Percentiles rank a stretch among this genome's conserved stretches.
Evolutionary conservation across 1,140 invertebrate species (phyloP).

Genomic region (Galendromus occidentalis): DNA sequence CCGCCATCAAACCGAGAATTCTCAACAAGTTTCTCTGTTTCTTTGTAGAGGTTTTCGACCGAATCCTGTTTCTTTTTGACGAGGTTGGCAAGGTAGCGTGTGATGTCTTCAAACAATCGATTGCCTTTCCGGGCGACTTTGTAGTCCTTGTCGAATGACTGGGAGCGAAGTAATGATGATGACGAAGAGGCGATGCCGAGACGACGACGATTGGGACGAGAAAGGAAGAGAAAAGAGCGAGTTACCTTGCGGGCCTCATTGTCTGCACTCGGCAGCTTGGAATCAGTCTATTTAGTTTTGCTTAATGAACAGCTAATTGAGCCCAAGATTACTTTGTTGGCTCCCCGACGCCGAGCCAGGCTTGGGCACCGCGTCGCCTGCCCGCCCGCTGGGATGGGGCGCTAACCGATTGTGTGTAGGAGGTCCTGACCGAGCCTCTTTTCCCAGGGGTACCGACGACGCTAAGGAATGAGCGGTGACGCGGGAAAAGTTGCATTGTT

Average conservation of each 20-base stretch:
- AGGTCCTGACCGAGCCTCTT: too few relatives aligned
- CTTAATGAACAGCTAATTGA: too few relatives aligned
- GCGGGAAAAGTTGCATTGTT: too few relatives aligned
- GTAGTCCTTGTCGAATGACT: conserved; percentile 5
- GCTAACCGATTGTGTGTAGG: background rate
- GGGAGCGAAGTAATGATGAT: background rate
- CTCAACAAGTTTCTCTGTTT: conserved; percentile 1
- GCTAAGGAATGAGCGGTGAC: too few relatives aligned
- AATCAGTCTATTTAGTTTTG: too few relatives aligned
- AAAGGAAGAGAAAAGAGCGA: background rate
- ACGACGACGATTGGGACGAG: background rate
- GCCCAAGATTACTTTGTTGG: background rate
- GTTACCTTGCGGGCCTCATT: too few relatives aligned
- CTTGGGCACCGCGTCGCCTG: conserved; percentile 1
- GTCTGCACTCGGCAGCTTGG: too few relatives aligned
- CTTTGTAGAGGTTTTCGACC: background rate
- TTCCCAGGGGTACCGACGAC: too few relatives aligned
- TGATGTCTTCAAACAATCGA: background rate
- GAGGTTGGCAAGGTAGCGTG: conserved; percentile 3
- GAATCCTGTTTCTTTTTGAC: conserved; percentile 6
- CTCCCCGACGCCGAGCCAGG: background rate
- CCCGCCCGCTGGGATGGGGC: too few relatives aligned
- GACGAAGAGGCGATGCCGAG: background rate
- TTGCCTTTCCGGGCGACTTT: background rate
- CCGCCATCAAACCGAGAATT: background rate